Evolutionary conservation across 2,888 invertebrate genomes (phyloP).

Genomic region (Tipula confusa): DNA sequence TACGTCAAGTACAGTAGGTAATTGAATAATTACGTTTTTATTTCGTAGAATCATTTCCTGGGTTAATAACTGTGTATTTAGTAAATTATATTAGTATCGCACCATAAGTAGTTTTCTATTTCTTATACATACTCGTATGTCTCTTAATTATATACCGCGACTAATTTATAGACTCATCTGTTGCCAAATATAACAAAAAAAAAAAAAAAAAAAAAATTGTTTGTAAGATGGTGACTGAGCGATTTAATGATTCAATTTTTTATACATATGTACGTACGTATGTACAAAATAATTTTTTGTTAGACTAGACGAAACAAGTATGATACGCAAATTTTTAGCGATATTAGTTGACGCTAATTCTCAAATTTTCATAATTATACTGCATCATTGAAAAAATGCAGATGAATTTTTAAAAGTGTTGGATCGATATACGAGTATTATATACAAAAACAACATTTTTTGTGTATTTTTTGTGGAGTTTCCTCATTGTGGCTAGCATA

Average conservation of each 20-base stretch:
- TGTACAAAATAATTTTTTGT: not conserved
- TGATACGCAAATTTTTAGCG: not conserved
- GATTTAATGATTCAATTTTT: not conserved
- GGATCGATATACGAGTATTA: too few species aligned
- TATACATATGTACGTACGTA: too few species aligned
- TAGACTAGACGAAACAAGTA: not conserved
- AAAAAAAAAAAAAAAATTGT: too few species aligned
- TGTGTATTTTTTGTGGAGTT: too few species aligned
- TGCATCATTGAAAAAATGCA: not conserved
- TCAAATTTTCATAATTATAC: not conserved
- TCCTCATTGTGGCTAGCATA: too few species aligned
- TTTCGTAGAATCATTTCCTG: not conserved
- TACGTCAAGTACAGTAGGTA: not conserved
- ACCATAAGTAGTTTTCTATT: not conserved
- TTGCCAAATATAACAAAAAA: too few species aligned
- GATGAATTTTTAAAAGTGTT: not conserved
- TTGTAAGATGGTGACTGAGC: not conserved
- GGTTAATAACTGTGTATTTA: not conserved
- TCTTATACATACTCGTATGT: not conserved
- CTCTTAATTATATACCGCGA: not conserved
- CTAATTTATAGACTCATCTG: not conserved
- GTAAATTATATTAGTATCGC: not conserved
- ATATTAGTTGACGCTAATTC: not conserved
- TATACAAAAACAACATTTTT: too few species aligned
- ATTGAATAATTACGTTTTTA: not conserved